Base-by-base conservation (phyloP, 53 echinoderm and acorn worm species). In the Luidia sarsii region DNA sequence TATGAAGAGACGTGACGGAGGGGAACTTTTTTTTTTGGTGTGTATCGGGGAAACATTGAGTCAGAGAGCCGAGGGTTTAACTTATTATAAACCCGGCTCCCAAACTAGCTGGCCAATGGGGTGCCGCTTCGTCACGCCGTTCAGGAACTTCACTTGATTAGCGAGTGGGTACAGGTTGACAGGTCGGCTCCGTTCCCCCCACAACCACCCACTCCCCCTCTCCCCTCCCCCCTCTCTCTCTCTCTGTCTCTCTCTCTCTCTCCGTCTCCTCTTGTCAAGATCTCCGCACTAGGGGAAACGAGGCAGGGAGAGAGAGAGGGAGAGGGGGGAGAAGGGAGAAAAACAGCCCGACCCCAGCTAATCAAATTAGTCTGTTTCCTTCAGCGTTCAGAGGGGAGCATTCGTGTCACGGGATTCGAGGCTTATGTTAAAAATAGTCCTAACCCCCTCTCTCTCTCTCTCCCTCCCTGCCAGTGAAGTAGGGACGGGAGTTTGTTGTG, bases 361-460 rank as follows among this genome's bases (percentile, higher is more conserved):
- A 77, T 77, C 60, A 33, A 77, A 77, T 77, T 77, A 77, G 77
- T 77, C 77, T 77, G 77, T 77, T 77, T 77, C 77, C 77, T 77
- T 3, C 32, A 45, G 60, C n/a, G 61, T 59, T 77, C 48, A 61
- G 41, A 60, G 61, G 77, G 59, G 20, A 61, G 77, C 38, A 60
- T n/a, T n/a, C n/a, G n/a, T n/a, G n/a, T n/a, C 61, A 60, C 59
- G 13, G 59, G 77, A n/a, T 50, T 31, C 41, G 45, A 3, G 60
- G 77, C 18, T n/a, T n/a, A n/a, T n/a, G n/a, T n/a, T 77, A 77
- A 43, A 77, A 60, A 77, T 77, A 77, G 60, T 33, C 46, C 20
- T 13, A n/a, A 6, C 41, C 41, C 41, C 41, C 41, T 11, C 41
- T 11, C 41, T 11, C 41, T 11, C 41, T 11, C 41, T 11, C 41